Conservation (phyloP, 2,888 invertebrate species). For the Hemaris fuciformis region DNA sequence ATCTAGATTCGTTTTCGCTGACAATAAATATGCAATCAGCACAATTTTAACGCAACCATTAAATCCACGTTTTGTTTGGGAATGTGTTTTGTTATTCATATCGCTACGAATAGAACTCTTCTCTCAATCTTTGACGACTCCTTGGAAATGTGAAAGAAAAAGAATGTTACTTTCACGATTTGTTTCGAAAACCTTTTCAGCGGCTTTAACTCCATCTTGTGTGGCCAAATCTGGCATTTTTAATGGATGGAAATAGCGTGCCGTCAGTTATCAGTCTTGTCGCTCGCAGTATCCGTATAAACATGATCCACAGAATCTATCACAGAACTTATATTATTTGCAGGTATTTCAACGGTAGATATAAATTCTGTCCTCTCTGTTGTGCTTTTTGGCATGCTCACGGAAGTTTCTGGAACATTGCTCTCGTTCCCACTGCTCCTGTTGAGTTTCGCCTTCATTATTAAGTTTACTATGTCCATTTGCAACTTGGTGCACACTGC, state of each 20-base stretch:
- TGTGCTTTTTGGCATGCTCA: background rate
- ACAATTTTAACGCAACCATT: no score
- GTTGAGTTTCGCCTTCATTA: conserved; percentile 45
- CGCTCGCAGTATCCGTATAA: background rate
- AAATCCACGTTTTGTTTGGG: no score
- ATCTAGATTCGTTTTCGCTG: no score
- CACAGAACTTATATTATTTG: background rate
- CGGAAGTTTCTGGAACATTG: background rate
- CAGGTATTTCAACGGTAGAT: background rate
- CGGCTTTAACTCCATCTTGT: background rate
- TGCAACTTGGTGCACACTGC: conserved; percentile 47
- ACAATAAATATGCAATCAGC: no score
- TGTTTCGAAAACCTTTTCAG: no score
- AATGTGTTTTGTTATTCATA: no score
- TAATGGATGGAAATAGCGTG: background rate
- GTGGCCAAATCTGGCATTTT: no score
- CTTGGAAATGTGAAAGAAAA: no score
- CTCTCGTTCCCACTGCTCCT: background rate
- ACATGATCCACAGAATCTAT: background rate
- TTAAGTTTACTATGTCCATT: conserved; percentile 54
- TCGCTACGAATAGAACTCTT: no score
- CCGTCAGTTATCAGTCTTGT: background rate
- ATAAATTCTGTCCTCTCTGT: background rate
- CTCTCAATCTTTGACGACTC: no score
- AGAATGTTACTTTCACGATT: no score